Evolutionary conservation across 2,888 invertebrate species (phyloP).

Genomic region (Noctuana brunneofusca): DNA sequence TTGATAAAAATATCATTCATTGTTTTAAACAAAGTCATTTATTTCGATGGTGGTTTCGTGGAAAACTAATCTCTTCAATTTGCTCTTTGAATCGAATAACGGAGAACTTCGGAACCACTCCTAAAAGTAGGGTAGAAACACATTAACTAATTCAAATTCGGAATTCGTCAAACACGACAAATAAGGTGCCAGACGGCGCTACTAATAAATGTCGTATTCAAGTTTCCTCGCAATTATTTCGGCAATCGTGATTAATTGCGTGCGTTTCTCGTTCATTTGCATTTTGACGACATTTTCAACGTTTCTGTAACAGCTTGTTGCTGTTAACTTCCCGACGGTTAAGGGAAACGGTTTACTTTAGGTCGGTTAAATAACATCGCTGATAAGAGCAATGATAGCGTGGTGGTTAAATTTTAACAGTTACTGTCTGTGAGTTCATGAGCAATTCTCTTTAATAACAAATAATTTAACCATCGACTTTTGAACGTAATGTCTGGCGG

Average conservation of each 20-base stretch:
- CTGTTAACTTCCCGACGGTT: background rate
- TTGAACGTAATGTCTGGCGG: too few relatives aligned
- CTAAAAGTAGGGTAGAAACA: background rate
- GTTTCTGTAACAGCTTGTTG: conserved; percentile 25
- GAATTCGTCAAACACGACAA: conserved; percentile 24
- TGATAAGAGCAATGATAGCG: background rate
- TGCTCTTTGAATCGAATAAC: background rate
- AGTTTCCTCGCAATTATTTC: conserved; percentile 30
- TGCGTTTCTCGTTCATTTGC: conserved; percentile 32
- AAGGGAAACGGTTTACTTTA: background rate
- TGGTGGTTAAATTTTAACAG: background rate
- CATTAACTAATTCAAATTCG: conserved; percentile 13
- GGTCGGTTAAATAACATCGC: background rate
- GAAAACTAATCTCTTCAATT: background rate
- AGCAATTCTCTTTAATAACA: too few relatives aligned
- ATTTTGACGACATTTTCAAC: conserved; percentile 24
- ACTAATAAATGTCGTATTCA: conserved; percentile 30
- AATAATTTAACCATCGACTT: too few relatives aligned
- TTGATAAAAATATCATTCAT: background rate
- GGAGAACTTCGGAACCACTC: background rate
- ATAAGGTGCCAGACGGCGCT: conserved; percentile 27
- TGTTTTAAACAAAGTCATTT: background rate
- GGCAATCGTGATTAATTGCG: conserved; percentile 29
- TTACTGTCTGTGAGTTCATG: too few relatives aligned
- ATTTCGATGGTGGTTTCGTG: conserved; percentile 4